Evolutionary conservation across 2,797 vertebrate species (phyloP), one percentile per base, ranked within the genome.

Genomic region (Hydrocynus forskahlii): DNA sequence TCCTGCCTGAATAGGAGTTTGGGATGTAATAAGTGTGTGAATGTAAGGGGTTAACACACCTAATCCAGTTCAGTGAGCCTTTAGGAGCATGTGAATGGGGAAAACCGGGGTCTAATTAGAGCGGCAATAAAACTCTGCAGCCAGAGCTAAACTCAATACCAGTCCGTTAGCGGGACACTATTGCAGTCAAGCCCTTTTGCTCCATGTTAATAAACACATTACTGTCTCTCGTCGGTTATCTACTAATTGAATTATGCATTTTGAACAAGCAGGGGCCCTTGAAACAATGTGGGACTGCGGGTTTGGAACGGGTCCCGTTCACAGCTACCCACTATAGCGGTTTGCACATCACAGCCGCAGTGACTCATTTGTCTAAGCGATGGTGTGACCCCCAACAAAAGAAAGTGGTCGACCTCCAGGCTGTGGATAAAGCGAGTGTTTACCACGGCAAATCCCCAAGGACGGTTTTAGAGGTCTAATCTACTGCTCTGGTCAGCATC

Each of bases 341-440:
- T 77, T 63, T 48, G 66, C 83, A 78, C 66, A 57, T 73, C 78
- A 78, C 40, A 70, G 67, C 78, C 43, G 62, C 63, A 59, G 69
- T 60, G 40, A 87, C 67, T 91, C 76, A 89, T 90, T 90, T 89
- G 79, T 88, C 84, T 88, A 78, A 71, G 70, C 86, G 80, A 86
- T 85, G 82, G 83, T 59, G 81, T 45, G 82, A 84, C 70, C 50
- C 78, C 83, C 83, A 83, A 85, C 86, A 83, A 89, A 92, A 83
- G 86, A 86, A 86, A 86, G 86, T 79, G 78, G 85, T 86, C 85
- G 84, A 86, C 88, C 88, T 83, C 76, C 70, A 87, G 88, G 86
- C 87, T 90, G 84, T 83, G 75, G 80, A 90, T 90, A 87, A 90
- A 92, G 90, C 84, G 82, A 84, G 80, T 90, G 88, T 92, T 93